Conservation (phyloP, 2,113 vertebrate species). For the Colossoma macropomum region DNA sequence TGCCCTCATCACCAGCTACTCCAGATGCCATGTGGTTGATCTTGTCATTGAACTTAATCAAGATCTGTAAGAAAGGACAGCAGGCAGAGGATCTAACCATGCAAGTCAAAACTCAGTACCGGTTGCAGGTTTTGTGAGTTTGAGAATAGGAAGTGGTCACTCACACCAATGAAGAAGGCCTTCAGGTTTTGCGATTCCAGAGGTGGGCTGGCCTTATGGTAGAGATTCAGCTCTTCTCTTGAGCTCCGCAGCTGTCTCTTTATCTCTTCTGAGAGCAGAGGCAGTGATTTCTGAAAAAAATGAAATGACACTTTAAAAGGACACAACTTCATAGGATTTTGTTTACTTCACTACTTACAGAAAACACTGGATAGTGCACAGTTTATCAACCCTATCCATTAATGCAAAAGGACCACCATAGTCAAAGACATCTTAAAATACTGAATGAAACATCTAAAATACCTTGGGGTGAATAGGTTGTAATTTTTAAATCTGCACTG, state of each 20-base stretch:
- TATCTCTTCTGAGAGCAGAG: conserved; percentile 50
- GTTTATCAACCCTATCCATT: too few relatives aligned
- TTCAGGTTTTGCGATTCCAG: conserved; percentile 39
- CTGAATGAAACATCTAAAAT: too few relatives aligned
- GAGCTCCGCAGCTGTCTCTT: conserved; percentile 49
- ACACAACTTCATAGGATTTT: too few relatives aligned
- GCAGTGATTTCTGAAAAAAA: conserved; percentile 46
- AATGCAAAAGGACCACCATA: too few relatives aligned
- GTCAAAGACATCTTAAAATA: too few relatives aligned
- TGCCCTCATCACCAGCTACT: conserved; percentile 24
- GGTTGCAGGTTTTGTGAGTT: too few relatives aligned
- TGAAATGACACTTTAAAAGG: neutral
- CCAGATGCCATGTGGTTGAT: conserved; percentile 44
- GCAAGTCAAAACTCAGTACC: neutral
- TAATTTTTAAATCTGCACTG: too few relatives aligned
- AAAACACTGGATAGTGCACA: too few relatives aligned
- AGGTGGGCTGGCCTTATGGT: conserved; percentile 43
- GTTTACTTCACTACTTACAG: too few relatives aligned
- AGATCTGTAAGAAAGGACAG: conserved; percentile 45
- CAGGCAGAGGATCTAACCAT: too few relatives aligned
- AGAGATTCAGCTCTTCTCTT: conserved; percentile 29
- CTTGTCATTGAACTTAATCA: conserved; percentile 50
- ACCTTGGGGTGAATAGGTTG: too few relatives aligned
- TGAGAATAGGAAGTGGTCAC: neutral
- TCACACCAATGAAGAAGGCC: conserved; percentile 37